Evolutionary conservation across 2,113 vertebrate genomes (phyloP).

Genomic region (Callipepla squamata): DNA sequence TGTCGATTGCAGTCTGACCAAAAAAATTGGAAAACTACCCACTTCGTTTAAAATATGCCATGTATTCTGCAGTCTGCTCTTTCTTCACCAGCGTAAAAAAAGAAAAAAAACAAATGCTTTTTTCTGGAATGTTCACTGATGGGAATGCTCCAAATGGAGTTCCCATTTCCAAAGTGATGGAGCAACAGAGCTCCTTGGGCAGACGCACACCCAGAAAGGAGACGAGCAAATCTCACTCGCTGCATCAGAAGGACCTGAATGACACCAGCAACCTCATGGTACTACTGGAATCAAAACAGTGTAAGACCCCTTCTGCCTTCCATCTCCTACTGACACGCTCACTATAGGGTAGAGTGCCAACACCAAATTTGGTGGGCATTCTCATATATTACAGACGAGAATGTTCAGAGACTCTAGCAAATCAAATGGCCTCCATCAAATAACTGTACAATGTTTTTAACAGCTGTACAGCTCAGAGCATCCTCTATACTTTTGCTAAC

Average conservation of each 20-base stretch:
- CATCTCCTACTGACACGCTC: not conserved
- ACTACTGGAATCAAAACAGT: rapidly evolving
- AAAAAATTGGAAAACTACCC: slow-evolving; percentile 24
- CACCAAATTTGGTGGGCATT: not conserved
- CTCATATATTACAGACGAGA: too few species aligned
- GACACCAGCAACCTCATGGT: not conserved
- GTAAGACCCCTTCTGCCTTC: not conserved
- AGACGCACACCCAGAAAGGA: too few species aligned
- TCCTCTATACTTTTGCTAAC: not conserved
- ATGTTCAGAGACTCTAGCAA: not conserved
- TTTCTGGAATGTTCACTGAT: not conserved
- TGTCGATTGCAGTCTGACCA: not conserved
- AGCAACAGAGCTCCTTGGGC: not conserved
- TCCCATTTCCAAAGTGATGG: not conserved
- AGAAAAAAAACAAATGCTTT: not conserved
- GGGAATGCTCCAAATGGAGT: not conserved
- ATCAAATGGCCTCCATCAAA: not conserved
- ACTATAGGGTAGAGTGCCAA: not conserved
- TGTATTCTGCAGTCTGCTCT: not conserved
- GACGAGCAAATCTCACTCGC: not conserved
- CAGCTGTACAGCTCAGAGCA: not conserved
- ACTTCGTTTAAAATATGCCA: slow-evolving; percentile 17
- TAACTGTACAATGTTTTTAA: not conserved
- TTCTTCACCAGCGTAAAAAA: not conserved
- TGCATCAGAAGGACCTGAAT: not conserved